Conservation (phyloP, 2,888 invertebrate genomes). For the Athalia cordata region DNA sequence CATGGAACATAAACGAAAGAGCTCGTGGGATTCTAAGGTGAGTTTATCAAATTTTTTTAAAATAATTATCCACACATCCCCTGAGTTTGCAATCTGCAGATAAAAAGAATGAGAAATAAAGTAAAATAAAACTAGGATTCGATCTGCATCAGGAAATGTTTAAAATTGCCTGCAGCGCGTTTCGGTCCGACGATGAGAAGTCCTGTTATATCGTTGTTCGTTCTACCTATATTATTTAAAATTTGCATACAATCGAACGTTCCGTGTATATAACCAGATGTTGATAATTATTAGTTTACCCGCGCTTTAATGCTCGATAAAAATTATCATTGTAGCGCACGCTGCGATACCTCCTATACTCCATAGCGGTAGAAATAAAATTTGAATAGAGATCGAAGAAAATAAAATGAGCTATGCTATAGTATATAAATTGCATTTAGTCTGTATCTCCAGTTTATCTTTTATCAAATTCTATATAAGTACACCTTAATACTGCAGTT, state of each 20-base stretch:
- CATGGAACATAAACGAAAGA: slow-evolving; percentile 76
- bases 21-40: slow-evolving; percentile 77
- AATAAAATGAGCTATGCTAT: too few species aligned
- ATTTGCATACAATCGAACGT: neutral
- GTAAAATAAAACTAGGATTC: too few species aligned
- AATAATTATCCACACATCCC: neutral
- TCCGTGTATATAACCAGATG: neutral
- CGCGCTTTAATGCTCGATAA: neutral
- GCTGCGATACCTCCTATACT: neutral
- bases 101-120: too few species aligned
- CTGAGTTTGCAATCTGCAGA: neutral
- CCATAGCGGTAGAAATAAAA: neutral
- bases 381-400: too few species aligned
- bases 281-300: neutral
- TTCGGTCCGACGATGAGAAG: neutral
- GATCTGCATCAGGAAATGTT: neutral
- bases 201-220: neutral
- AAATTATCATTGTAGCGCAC: neutral
- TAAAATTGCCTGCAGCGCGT: neutral
- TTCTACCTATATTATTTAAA: neutral
- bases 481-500: too few species aligned
- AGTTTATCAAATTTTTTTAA: slow-evolving; percentile 50
- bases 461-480: neutral
- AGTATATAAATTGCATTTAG: too few species aligned
- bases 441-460: neutral